These are phyloP conservation scores for Puffinus mauretanicus DNA, from an alignment of 2,113 vertebrate species.

Conservation along the genomic window DNA sequence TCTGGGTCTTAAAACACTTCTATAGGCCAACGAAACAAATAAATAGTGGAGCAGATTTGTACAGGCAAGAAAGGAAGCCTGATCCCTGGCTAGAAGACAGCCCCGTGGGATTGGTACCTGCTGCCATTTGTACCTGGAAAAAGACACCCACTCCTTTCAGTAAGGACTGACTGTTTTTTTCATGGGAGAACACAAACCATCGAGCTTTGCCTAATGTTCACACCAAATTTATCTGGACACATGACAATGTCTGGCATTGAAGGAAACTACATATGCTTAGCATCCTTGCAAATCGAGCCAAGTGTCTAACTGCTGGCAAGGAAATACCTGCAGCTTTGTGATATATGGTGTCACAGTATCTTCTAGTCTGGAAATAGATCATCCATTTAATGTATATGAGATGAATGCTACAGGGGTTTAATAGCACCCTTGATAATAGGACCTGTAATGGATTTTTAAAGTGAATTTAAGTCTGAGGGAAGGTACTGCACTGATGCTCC, in stretches of 20 bases:
- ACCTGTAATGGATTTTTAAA: constrained; percentile 42
- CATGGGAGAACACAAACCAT: fast-evolving
- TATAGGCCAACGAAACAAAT: background rate
- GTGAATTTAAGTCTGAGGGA: constrained; percentile 21
- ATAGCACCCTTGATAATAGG: background rate
- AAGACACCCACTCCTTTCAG: background rate
- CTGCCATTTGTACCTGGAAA: background rate
- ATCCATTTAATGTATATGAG: background rate
- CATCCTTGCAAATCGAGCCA: background rate
- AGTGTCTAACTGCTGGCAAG: background rate
- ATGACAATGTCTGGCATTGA: background rate
- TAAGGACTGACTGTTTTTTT: background rate
- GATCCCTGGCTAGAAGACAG: background rate
- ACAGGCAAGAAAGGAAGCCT: background rate
- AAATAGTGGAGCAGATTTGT: background rate
- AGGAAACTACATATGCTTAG: background rate
- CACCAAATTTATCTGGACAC: background rate
- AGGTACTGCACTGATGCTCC: background rate
- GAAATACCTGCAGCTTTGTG: background rate
- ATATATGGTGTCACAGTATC: background rate
- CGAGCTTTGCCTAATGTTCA: background rate
- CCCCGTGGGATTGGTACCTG: background rate
- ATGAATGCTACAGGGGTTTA: constrained; percentile 2
- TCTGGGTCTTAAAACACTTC: background rate
- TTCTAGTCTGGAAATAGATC: constrained; percentile 10